Evolutionary conservation across 2,888 invertebrate genomes (phyloP).

Genomic region (Trissonchulus sp.): DNA sequence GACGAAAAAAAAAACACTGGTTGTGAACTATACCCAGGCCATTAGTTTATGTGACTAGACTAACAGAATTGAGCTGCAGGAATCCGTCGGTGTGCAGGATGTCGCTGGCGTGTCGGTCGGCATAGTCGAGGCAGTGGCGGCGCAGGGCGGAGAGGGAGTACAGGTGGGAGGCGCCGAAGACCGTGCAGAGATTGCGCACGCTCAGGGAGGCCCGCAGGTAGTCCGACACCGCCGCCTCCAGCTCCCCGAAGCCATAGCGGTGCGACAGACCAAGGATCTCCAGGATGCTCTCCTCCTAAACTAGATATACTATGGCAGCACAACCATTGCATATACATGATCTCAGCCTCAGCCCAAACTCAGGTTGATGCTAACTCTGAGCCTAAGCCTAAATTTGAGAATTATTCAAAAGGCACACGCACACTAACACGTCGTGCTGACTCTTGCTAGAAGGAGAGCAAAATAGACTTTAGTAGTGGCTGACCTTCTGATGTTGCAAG

Average conservation of each 20-base stretch:
- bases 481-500: slow-evolving; percentile 59
- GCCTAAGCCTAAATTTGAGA: too few relatives aligned
- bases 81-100: slow-evolving; percentile 78
- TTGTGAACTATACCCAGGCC: too few relatives aligned
- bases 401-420: too few relatives aligned
- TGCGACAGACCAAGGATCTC: slow-evolving; percentile 77
- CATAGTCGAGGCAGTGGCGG: slow-evolving; percentile 76
- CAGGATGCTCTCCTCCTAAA: slow-evolving; percentile 56
- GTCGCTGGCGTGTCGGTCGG: slow-evolving; percentile 80
- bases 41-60: too few relatives aligned
- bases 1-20: too few relatives aligned
- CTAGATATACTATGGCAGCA: too few relatives aligned
- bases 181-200: slow-evolving; percentile 82
- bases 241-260: slow-evolving; percentile 85
- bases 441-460: too few relatives aligned
- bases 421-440: too few relatives aligned
- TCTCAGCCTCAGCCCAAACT: too few relatives aligned
- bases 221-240: slow-evolving; percentile 85
- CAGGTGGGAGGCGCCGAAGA: slow-evolving; percentile 80
- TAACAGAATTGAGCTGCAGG: slow-evolving; percentile 70
- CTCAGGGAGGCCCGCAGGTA: slow-evolving; percentile 81
- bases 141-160: slow-evolving; percentile 62
- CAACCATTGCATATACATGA: slow-evolving; percentile 20
- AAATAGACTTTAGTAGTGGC: too few relatives aligned
- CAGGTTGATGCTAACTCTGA: too few relatives aligned